Evolutionary conservation across 2,113 vertebrate species (phyloP).

Genomic region (Triplophysa siluroides): DNA sequence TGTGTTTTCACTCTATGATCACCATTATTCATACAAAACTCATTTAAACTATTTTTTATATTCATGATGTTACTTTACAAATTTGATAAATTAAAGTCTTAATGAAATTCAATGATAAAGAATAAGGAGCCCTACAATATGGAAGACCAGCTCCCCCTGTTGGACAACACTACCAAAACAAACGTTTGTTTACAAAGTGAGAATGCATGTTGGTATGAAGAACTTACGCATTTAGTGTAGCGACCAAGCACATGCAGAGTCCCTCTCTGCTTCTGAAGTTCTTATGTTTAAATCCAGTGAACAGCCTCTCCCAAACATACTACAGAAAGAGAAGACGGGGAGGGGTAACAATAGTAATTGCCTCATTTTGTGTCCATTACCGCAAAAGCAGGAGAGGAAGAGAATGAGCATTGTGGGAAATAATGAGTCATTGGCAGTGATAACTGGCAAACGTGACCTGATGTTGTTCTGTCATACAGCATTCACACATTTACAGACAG

Average conservation of each 20-base stretch:
- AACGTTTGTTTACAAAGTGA: constrained; percentile 17
- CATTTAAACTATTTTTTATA: too few species aligned
- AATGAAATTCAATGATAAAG: too few species aligned
- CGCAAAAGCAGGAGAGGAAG: constrained; percentile 33
- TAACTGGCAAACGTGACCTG: constrained; percentile 2
- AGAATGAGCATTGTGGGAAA: background rate
- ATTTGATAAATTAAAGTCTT: too few species aligned
- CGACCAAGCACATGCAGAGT: constrained; percentile 88
- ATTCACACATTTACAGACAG: background rate
- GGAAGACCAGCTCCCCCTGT: constrained; percentile 30
- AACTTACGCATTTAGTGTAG: constrained; percentile 90
- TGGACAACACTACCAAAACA: constrained; percentile 3
- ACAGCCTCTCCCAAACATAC: constrained; percentile 91
- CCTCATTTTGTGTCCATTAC: constrained; percentile 12
- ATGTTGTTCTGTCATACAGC: background rate
- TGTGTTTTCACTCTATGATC: background rate
- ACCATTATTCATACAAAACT: too few species aligned
- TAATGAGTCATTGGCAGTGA: constrained; percentile 7
- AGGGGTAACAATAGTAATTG: background rate
- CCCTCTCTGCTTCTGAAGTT: constrained; percentile 95
- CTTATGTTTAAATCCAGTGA: constrained; percentile 94
- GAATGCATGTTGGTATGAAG: constrained; percentile 17
- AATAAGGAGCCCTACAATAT: background rate
- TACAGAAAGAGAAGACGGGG: constrained; percentile 61
- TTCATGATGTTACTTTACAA: too few species aligned